Conservation (phyloP, 2,888 invertebrate genomes). For the Pilophorus perplexus region DNA sequence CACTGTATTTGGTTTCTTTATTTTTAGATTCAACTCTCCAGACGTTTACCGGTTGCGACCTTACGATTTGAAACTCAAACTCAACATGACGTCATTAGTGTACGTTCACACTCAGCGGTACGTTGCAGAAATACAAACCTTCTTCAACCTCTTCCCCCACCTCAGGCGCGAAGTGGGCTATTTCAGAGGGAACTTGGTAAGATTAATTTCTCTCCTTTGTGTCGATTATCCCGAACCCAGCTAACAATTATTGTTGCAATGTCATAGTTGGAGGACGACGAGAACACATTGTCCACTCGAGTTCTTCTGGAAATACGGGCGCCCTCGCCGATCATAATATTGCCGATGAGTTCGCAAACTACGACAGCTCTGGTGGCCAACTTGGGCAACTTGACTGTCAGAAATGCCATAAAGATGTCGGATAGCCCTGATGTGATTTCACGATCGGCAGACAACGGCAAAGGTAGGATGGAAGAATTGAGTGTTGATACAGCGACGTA, state of each 20-base stretch:
- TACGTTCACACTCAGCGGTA: constrained; percentile 94
- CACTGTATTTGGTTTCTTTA: not conserved
- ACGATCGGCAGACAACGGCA: constrained; percentile 51
- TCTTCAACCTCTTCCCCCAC: constrained; percentile 80
- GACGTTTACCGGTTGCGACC: constrained; percentile 45
- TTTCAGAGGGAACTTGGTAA: constrained; percentile 42
- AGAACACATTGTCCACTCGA: constrained; percentile 52
- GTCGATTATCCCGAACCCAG: not conserved
- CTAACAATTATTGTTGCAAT: no score
- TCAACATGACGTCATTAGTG: constrained; percentile 86
- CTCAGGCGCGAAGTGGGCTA: constrained; percentile 52
- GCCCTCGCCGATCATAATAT: constrained; percentile 76
- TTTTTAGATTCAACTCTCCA: constrained; percentile 47
- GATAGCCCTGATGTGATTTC: constrained; percentile 59
- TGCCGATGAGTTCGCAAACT: constrained; percentile 80
- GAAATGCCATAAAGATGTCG: constrained; percentile 70
- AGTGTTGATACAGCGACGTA: no score
- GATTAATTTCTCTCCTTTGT: no score
- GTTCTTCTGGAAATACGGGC: constrained; percentile 65
- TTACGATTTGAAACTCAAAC: constrained; percentile 67
- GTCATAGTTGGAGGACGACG: constrained; percentile 46
- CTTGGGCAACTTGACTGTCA: constrained; percentile 72
- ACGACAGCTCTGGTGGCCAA: constrained; percentile 76
- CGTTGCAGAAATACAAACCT: constrained; percentile 81
- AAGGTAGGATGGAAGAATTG: no score